Percentiles rank a stretch among this genome's conserved stretches.
phyloP scores from a whole-genome alignment of 2,888 invertebrate genomes.

The Dioctria rufipes region DNA sequence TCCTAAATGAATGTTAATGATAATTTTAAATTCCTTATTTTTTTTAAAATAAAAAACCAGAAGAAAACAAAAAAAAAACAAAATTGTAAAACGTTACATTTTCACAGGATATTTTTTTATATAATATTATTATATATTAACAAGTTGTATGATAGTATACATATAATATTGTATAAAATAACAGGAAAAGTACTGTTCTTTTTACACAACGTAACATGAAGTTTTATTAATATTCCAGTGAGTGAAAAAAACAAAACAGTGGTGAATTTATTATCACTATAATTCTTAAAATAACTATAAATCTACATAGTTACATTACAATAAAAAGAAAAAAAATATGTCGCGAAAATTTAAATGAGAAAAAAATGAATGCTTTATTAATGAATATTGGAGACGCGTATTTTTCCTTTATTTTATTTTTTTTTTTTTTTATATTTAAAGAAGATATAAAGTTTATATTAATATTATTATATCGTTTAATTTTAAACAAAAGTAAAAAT shows the following conservation, averaged over 20 bases:
- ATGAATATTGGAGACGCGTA: not conserved
- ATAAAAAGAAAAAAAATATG: slow-evolving; percentile 16
- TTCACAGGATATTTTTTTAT: slow-evolving; percentile 40
- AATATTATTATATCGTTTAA: slow-evolving; percentile 25
- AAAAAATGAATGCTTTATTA: too few relatives aligned
- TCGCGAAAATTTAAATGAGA: not conserved
- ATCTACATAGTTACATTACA: slow-evolving; percentile 11
- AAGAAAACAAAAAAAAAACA: not conserved
- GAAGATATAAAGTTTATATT: slow-evolving; percentile 35
- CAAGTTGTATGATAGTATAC: slow-evolving; percentile 17
- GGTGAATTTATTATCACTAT: slow-evolving; percentile 39
- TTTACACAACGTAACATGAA: not conserved
- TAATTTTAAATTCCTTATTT: slow-evolving; percentile 29
- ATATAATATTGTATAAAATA: slow-evolving; percentile 20
- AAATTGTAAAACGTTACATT: slow-evolving; percentile 23
- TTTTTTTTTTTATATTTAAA: slow-evolving; percentile 36
- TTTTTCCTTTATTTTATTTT: too few relatives aligned
- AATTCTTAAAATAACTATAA: not conserved
- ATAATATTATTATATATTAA: slow-evolving; percentile 14
- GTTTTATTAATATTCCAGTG: slow-evolving; percentile 40
- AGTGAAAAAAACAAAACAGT: slow-evolving; percentile 15
- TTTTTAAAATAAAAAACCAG: slow-evolving; percentile 21
- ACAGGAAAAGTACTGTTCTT: slow-evolving; percentile 8
- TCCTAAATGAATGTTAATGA: slow-evolving; percentile 31
- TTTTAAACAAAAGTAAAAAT: slow-evolving; percentile 21